phyloP scores from a whole-genome alignment of 1,140 invertebrate species.

The Conus betulinus region DNA sequence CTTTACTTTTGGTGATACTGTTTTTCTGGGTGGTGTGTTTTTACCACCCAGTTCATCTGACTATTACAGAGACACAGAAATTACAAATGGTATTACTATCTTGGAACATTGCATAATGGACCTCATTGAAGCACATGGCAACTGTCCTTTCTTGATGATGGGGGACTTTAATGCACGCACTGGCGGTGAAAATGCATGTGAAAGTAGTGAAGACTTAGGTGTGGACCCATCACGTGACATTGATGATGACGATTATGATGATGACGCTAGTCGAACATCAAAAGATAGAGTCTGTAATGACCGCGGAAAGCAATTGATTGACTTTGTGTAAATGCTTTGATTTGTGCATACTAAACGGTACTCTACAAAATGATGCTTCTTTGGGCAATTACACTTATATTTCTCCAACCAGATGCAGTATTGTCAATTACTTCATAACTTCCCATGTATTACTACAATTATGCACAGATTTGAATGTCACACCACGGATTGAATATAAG shows the following conservation, averaged over 20 bases:
- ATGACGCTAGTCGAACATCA: neutral
- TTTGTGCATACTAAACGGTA: neutral
- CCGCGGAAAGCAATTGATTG: neutral
- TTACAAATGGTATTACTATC: neutral
- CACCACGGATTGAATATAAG: neutral
- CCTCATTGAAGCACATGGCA: neutral
- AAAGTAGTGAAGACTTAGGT: neutral
- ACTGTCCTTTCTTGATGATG: neutral
- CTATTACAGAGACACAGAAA: neutral
- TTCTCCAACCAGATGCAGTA: neutral
- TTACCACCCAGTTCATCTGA: neutral
- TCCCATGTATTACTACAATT: neutral
- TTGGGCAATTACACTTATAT: neutral
- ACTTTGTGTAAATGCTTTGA: neutral
- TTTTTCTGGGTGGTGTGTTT: neutral
- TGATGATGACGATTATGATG: neutral
- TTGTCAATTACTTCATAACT: constrained; percentile 4
- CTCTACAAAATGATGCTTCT: neutral
- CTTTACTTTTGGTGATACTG: neutral
- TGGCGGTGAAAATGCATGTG: neutral
- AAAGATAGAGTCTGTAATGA: neutral
- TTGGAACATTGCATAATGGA: neutral
- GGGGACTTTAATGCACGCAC: constrained; percentile 1
- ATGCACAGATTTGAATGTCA: neutral
- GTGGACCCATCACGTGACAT: neutral